Conservation (phyloP, 1,140 invertebrate species). For the Anoplolepis gracilipes region DNA sequence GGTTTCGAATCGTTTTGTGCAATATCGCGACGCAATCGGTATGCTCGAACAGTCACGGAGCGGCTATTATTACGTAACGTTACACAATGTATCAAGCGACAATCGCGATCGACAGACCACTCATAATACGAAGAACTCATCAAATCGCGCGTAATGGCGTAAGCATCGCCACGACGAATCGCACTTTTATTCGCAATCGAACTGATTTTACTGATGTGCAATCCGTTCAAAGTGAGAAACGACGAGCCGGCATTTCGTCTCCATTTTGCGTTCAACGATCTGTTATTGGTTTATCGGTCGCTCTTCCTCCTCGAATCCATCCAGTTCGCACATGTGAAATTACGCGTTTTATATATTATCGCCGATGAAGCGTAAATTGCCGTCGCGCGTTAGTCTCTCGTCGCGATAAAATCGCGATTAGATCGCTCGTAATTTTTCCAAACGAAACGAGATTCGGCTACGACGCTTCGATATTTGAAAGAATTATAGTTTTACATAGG, state of each 20-base stretch:
- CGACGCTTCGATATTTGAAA: slow-evolving; percentile 4
- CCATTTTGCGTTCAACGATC: slow-evolving; percentile 60
- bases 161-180: slow-evolving; percentile 16
- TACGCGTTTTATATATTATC: slow-evolving; percentile 39
- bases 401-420: slow-evolving; percentile 44
- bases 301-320: not conserved
- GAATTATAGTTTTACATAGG: slow-evolving; percentile 30
- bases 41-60: slow-evolving; percentile 4
- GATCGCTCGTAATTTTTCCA: slow-evolving; percentile 49
- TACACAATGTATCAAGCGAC: slow-evolving; percentile 30
- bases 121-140: slow-evolving; percentile 30
- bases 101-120: slow-evolving; percentile 18
- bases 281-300: slow-evolving; percentile 61
- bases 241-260: slow-evolving; percentile 22
- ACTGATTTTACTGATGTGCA: slow-evolving; percentile 31
- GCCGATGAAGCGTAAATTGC: slow-evolving; percentile 54
- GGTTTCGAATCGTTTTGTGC: not conserved
- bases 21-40: not conserved
- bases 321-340: slow-evolving; percentile 12
- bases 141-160: slow-evolving; percentile 18
- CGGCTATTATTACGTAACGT: slow-evolving; percentile 12
- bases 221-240: slow-evolving; percentile 30
- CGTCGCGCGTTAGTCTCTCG: not conserved
- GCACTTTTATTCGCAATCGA: slow-evolving; percentile 37
- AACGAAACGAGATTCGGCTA: slow-evolving; percentile 14